Base-by-base conservation (phyloP, 1,140 invertebrate genomes). In the Seison nebaliae region DNA sequence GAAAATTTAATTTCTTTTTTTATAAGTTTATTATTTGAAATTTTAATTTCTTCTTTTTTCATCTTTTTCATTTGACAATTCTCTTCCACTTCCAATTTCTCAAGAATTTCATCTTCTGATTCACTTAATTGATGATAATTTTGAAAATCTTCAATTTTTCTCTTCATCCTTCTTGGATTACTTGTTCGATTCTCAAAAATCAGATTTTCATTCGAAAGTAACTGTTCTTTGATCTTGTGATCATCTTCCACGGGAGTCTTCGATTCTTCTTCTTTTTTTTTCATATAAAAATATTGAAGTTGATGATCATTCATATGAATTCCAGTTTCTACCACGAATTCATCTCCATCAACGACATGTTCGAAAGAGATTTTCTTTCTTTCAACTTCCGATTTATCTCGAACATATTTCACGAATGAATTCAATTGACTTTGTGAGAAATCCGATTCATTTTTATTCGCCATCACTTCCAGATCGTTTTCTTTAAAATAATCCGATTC, bases 51-150 rank as follows among this genome's bases (percentile, higher is more conserved):
- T 30, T 31, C 17, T 41, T 12, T 33, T 8, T 5, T 36, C 15
- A 35, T 36, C 14, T 20, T 21, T 21, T 30, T 26, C 17, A 29
- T 20, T 28, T 12, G 24, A 26, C 24, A 14, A 9, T n/a, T 26
- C 14, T 26, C 24, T n/a, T 26, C 24, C 24, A 26, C 32, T 51
- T 42, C 30, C 43, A 41, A 35, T 46, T 44, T 28, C 28, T 31
- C 20, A 40, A 43, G 18, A 39, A 32, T 4, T 36, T n/a, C 28
- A 54, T 47, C 36, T 44, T 41, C 14, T 43, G 26, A 2, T 52
- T 24, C 23, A 24, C 6, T 17, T 26, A 36, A 22, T 18, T 32
- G 28, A 0, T 28, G 37, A 33, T 32, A 32, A 32, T 39, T 30
- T 41, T 26, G 42, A 28, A 12, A 52, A 30, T 26, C 26, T 15